Evolutionary conservation across 2,113 vertebrate genomes (phyloP), one percentile per base, ranked within the genome.

Genomic region (Carettochelys insculpta): DNA sequence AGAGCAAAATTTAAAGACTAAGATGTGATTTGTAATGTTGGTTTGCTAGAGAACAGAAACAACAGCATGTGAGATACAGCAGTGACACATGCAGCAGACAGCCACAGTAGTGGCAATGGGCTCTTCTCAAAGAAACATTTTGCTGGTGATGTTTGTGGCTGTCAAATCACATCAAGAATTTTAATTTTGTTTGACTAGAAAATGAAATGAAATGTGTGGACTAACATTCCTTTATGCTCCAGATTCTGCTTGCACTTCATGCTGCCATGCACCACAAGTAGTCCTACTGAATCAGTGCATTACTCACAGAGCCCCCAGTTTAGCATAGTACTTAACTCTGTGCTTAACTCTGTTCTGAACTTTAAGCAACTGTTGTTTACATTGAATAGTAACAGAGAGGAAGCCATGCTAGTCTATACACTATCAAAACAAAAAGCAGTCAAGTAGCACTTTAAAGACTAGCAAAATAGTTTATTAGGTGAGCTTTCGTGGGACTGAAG

Each of bases 81-180:
- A 50, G 2, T 1, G 2, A 8, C 54, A 51, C 76, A 88, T 83
- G 71, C 0, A 0, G 73, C 56, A 8, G 31, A 65, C 0, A 0
- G 11, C 34, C 93, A 86, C 77, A 73, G 80, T 5, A 14, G 80
- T 82, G 82, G n/a, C 48, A 50, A 61, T 76, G 45, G 90, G 77
- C 19, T 0, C 0, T 38, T 88, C 73, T 71, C 61, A 43, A 41
- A 94, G 87, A 12, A 85, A 52, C 88, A 45, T 61, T 89, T 54
- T 25, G 80, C 73, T 86, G 94, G 22, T 11, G 9, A 68, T 38
- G 34, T 68, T 68, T 68, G 19, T 22, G 61, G 91, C 75, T 58
- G 5, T n/a, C 58, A 92, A 87, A 87, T 7, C 73, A 56, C 25
- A 92, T 82, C 12, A 2, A 73, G 31, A 8, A 16, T 61, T 82